Percentiles rank a stretch among this genome's conserved stretches.
Conservation (phyloP, 92 coral and sea anemone species). For the Ricordea florida region DNA sequence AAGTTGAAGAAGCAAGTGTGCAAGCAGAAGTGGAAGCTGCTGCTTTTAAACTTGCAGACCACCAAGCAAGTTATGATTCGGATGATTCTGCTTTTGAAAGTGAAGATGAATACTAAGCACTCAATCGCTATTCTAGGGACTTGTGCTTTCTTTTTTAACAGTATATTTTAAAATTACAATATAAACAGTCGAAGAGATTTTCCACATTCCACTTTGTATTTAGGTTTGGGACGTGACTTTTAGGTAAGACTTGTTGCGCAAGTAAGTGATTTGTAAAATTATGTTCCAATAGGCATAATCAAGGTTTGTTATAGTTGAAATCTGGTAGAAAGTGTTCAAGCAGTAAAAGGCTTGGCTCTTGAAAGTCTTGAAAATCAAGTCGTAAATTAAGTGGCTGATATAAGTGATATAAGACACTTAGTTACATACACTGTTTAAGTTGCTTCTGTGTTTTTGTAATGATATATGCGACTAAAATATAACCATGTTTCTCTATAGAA, state of each 20-base stretch:
- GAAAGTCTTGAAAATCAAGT: neutral
- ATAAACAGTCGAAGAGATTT: neutral
- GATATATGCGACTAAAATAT: neutral
- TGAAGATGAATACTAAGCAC: constrained; percentile 13
- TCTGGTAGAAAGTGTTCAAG: constrained; percentile 4
- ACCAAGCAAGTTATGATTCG: constrained; percentile 11
- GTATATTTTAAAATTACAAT: constrained; percentile 4
- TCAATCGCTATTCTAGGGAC: neutral
- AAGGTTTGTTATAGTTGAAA: constrained; percentile 5
- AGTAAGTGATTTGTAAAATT: neutral
- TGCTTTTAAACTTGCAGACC: constrained; percentile 25
- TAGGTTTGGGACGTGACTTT: neutral
- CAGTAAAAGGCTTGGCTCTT: constrained; percentile 11
- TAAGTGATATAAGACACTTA: constrained; percentile 1
- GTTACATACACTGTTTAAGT: constrained; percentile 6
- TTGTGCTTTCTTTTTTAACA: neutral
- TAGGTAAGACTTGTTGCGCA: neutral
- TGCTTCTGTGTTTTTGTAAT: neutral
- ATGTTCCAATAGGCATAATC: neutral
- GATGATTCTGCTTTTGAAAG: constrained; percentile 1
- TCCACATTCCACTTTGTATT: neutral
- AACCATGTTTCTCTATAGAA: neutral
- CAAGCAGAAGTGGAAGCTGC: constrained; percentile 37
- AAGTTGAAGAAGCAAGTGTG: constrained; percentile 24
- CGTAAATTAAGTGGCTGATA: constrained; percentile 4